A percentile compares a stretch with the other conserved stretches of the same genome.
phyloP scores from a whole-genome alignment of 2,113 vertebrate species.

The Synodontis membranacea region DNA sequence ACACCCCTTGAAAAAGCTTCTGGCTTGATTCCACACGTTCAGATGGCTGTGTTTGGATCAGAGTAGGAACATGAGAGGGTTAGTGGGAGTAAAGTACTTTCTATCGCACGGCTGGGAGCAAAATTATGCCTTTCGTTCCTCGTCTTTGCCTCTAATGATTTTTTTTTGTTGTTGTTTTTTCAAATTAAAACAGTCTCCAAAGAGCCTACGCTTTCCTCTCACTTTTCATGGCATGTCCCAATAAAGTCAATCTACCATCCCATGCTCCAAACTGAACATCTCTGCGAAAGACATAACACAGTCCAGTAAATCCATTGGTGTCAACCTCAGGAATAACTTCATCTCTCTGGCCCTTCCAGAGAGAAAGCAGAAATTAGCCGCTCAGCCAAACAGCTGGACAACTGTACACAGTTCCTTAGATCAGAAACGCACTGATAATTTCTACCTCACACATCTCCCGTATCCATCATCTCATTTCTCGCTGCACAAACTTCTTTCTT shows the following conservation, averaged over 20 bases:
- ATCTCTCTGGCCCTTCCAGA: slow-evolving; percentile 4
- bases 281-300: neutral
- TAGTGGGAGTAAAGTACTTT: neutral
- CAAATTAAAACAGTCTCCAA: slow-evolving; percentile 25
- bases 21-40: slow-evolving; percentile 1
- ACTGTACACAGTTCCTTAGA: neutral
- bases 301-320: neutral
- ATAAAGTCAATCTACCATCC: neutral
- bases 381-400: slow-evolving; percentile 27
- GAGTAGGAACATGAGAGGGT: neutral
- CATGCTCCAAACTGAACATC: slow-evolving; percentile 35
- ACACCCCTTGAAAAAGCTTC: slow-evolving; percentile 6
- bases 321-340: neutral
- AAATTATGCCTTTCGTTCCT: neutral
- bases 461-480: neutral
- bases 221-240: neutral
- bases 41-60: slow-evolving; percentile 1
- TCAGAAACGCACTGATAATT: neutral
- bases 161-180: neutral
- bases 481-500: neutral
- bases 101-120: neutral
- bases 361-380: neutral
- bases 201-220: slow-evolving; percentile 7
- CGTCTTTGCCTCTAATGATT: slow-evolving; percentile 22
- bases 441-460: neutral